Base-by-base conservation (phyloP, 2,888 invertebrate species). In the Drosophila multiciliata region DNA sequence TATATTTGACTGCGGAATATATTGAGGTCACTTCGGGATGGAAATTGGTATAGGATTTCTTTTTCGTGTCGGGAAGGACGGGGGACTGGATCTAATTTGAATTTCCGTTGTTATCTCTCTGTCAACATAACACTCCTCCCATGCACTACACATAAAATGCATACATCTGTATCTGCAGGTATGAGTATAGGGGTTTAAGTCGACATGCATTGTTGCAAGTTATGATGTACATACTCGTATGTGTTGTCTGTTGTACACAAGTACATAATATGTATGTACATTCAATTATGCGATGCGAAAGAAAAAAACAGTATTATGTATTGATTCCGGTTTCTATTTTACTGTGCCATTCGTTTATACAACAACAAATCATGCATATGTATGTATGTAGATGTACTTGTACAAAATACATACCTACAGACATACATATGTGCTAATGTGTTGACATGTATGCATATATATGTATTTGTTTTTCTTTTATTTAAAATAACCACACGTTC, bases 251-350 rank as follows among this genome's bases (percentile, higher is more conserved):
- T 33, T 29, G 60, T 60, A 67, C 59, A 63, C 50, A 71, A 60
- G 76, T 75, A 76, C 67, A 61, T 60, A 49, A 62, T 75, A 45
- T 53, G 53, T 50, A 57, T 60, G 36, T 38, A 61, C 70, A 59
- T 36, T 50, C 33, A 64, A 74, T 71, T 58, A 58, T 80, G 80
- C 68, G 71, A 76, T 79, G 77, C 71, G 74, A 70, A 83, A 80
- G 59, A 75, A 76, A 83, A 80, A 58, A 75, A 80, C 70, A 73
- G 70, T 71, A 68, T 72, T 52, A 67, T 69, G 72, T 77, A 77
- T 77, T 75, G 73, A 82, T 86, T 84, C 83, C 83, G 83, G 87
- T 84, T 86, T 84, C 82, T 86, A 75, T 86, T 83, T 84, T 75
- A 83, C 83, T 84, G 82, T 84, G 83, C 82, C 87, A 84, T 75